Percentiles rank a stretch among this genome's conserved stretches.
These are phyloP conservation scores for Catharus minimus DNA, from an alignment of 2,113 vertebrate genomes.

Conservation along the genomic window DNA sequence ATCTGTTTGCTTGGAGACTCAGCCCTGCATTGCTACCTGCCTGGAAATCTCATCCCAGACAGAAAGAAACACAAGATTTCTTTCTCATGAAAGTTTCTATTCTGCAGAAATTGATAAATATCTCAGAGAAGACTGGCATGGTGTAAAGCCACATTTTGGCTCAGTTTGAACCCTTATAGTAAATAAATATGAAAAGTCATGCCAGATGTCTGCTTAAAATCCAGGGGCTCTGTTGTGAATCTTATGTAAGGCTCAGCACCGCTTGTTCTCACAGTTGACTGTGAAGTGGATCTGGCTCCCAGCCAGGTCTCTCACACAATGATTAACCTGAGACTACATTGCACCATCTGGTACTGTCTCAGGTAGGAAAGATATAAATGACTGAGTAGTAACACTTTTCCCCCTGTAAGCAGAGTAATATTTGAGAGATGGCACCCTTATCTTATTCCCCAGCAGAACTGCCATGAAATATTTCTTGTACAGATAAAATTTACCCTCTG, in stretches of 20 bases:
- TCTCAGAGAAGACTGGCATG: neutral
- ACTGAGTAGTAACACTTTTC: constrained; percentile 24
- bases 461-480: neutral
- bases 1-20: neutral
- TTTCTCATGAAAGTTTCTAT: neutral
- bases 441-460: neutral
- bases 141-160: neutral
- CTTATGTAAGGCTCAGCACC: constrained; percentile 51
- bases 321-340: constrained; percentile 69
- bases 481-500: neutral
- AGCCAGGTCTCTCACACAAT: constrained; percentile 69
- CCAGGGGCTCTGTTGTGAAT: constrained; percentile 54
- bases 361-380: constrained; percentile 68
- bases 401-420: neutral
- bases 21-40: neutral
- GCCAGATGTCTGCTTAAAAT: constrained; percentile 67
- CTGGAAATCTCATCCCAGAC: neutral
- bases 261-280: constrained; percentile 58
- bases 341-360: constrained; percentile 73
- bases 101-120: constrained; percentile 6
- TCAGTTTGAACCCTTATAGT: constrained; percentile 20
- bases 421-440: neutral
- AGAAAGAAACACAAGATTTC: neutral
- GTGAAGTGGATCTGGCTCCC: constrained; percentile 65
- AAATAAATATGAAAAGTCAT: constrained; percentile 39